These are phyloP conservation scores for Oreamnos americanus DNA, from an alignment of 2,113 vertebrate species.

Conservation along the genomic window DNA sequence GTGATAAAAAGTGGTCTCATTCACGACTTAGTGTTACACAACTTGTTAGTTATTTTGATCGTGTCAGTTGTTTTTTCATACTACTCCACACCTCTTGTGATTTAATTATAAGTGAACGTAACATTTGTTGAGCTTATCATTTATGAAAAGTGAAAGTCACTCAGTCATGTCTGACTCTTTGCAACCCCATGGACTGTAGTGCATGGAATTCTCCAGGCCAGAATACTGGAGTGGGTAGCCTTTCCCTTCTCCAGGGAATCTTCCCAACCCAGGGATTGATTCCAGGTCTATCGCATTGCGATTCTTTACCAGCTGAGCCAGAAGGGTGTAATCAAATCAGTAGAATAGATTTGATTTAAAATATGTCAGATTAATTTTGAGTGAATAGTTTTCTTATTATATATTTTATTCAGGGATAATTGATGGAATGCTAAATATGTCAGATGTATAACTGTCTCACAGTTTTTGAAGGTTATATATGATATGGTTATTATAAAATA, in stretches of 20 bases:
- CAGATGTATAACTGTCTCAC: neutral
- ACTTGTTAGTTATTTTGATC: neutral
- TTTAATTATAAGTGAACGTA: neutral
- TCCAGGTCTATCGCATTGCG: rapidly evolving
- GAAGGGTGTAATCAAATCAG: neutral
- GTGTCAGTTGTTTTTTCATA: neutral
- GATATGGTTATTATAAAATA: neutral
- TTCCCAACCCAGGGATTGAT: neutral
- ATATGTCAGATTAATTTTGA: constrained; percentile 14
- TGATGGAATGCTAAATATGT: neutral
- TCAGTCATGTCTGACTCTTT: neutral
- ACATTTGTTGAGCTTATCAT: neutral
- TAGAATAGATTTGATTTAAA: constrained; percentile 12
- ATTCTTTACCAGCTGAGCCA: neutral
- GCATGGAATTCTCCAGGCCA: neutral
- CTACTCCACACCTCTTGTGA: neutral
- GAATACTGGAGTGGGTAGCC: neutral
- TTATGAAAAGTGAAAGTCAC: neutral
- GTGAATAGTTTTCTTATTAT: neutral
- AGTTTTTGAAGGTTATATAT: neutral
- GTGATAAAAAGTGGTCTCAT: neutral
- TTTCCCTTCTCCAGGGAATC: neutral
- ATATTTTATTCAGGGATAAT: neutral
- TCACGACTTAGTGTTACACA: neutral
- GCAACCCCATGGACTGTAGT: neutral